These are phyloP conservation scores for Bombus vancouverensis DNA, from an alignment of 1,140 invertebrate genomes.

Conservation along the genomic window DNA sequence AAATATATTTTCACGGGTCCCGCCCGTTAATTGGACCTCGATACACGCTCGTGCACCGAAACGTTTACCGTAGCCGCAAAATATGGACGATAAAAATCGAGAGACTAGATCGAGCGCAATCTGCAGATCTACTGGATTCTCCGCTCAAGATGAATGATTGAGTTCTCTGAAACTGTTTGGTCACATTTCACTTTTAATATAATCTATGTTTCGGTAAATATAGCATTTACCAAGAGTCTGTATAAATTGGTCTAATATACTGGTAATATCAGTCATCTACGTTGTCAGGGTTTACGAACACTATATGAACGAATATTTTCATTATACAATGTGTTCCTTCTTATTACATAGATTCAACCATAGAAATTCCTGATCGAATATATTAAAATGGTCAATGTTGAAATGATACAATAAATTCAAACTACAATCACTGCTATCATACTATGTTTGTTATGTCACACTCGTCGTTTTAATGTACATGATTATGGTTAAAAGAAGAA, in stretches of 20 bases:
- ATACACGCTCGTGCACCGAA: background rate
- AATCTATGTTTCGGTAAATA: background rate
- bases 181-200: background rate
- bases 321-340: too few species aligned
- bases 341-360: too few species aligned
- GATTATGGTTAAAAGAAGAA: too few species aligned
- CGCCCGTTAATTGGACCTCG: constrained; percentile 33
- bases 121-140: background rate
- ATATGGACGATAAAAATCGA: constrained; percentile 25
- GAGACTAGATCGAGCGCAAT: background rate
- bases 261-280: too few species aligned
- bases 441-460: too few species aligned
- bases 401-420: background rate
- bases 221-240: background rate
- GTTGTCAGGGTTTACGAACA: too few species aligned
- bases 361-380: background rate
- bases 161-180: background rate
- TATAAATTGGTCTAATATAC: background rate
- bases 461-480: too few species aligned
- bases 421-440: background rate
- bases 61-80: constrained; percentile 13
- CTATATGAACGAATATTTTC: too few species aligned
- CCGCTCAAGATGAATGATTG: background rate
- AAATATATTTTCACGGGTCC: constrained; percentile 42
- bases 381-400: background rate